Conservation (phyloP, 1,140 invertebrate species). For the Samia ricini region DNA sequence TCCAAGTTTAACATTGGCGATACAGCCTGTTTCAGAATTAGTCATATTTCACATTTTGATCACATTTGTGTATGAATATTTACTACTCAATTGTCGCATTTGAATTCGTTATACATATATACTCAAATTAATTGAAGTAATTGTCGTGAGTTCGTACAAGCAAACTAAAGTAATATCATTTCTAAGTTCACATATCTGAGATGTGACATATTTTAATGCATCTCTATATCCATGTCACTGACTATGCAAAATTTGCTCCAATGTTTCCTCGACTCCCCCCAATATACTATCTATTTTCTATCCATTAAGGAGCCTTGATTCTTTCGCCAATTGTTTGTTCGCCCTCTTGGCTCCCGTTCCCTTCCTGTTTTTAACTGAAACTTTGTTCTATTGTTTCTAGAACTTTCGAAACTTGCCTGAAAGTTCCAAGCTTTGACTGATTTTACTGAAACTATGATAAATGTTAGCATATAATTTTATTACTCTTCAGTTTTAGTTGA, state of each 20-base stretch:
- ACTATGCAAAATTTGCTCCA: constrained; percentile 64
- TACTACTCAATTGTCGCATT: no score
- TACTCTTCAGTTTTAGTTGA: background rate
- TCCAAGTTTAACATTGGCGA: no score
- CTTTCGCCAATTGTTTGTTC: constrained; percentile 46
- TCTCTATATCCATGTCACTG: constrained; percentile 24
- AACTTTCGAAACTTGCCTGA: constrained; percentile 9
- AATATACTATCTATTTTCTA: constrained; percentile 60
- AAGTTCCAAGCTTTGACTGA: background rate
- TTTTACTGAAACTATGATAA: background rate
- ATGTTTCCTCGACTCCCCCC: constrained; percentile 44
- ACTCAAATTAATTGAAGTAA: no score
- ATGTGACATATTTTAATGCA: background rate
- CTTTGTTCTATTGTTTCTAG: constrained; percentile 9
- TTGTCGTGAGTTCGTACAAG: no score
- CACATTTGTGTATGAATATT: no score
- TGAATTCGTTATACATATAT: no score
- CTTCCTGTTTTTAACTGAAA: constrained; percentile 36
- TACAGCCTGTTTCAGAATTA: no score
- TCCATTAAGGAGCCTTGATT: constrained; percentile 66
- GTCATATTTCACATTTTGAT: no score
- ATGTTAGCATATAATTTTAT: background rate
- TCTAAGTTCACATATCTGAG: background rate
- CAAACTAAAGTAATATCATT: background rate
- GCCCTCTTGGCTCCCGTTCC: constrained; percentile 12